Evolutionary conservation across 1,140 invertebrate genomes (phyloP), one percentile per base, ranked within the genome.

Genomic region (Caenorhabditis latens): DNA sequence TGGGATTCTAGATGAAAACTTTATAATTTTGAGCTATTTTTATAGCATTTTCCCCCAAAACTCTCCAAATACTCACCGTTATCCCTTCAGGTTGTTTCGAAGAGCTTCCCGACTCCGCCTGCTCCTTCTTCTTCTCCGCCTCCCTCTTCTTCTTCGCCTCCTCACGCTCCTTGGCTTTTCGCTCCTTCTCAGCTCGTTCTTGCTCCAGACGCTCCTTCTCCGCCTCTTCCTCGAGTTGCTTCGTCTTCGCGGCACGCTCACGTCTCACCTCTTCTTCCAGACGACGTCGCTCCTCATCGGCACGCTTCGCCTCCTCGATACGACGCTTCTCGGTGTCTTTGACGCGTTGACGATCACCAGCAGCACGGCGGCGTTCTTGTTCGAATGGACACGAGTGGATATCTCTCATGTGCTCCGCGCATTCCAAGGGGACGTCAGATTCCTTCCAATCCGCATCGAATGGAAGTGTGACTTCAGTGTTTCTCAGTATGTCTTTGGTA

Each of bases 241-340:
- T 43, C 8, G 71, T 79, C n/a, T 24, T 48, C 46, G 46, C 71
- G 0, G 71, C 71, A 4, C 71, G 71, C n/a, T 79, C 71, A 13
- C n/a, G 43, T 50, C 71, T 6, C 2, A 79, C 71, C n/a, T 79
- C 71, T 11, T 79, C 71, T 24, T 79, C 71, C 6, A 79, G 71
- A 21, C 71, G 43, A 48, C 71, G 71, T 21, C 71, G 43, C n/a
- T 79, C 71, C 46, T 79, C 71, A 24, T 50, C 71, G n/a, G 71
- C 71, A 9, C 71, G 19, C 3, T 42, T 9, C 11, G 65, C 65
- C 24, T 71, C 65, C 14, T 71, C 65, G 5, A 13, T 8, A 19
- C 71, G 71, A 13, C 24, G 50, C 46, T 79, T 24, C 11, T 48
- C 21, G 4, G 19, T 32, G 2, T 16, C 40, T 4, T 8, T 32